phyloP scores from a whole-genome alignment of 2,113 vertebrate genomes.

The Eubucco bourcierii region DNA sequence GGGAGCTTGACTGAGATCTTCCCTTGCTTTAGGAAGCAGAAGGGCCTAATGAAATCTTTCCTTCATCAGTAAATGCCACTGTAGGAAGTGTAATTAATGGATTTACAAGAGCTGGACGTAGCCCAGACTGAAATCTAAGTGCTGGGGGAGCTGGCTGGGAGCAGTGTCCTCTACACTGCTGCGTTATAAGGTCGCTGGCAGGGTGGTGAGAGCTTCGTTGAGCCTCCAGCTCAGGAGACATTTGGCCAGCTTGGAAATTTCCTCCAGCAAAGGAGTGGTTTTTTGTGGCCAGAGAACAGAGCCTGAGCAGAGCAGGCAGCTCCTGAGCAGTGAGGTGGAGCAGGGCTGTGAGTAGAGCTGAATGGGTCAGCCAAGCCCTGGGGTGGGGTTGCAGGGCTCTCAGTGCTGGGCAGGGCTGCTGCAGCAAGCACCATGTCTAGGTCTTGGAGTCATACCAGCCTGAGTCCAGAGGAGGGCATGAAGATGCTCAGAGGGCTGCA shows the following conservation, averaged over 20 bases:
- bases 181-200: conserved; percentile 52
- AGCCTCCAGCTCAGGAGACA: background rate
- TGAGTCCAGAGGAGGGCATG: background rate
- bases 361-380: background rate
- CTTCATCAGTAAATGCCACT: conserved; percentile 59
- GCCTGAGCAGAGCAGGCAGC: background rate
- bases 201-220: background rate
- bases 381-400: background rate
- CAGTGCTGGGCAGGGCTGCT: background rate
- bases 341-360: background rate
- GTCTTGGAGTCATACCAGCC: fast-evolving
- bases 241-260: background rate
- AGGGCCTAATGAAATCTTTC: conserved; percentile 55
- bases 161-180: conserved; percentile 9
- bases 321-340: background rate
- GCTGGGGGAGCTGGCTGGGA: conserved; percentile 13
- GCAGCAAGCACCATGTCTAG: fast-evolving
- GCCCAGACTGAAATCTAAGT: conserved; percentile 63
- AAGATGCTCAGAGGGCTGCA: no score
- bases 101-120: conserved; percentile 62
- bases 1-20: background rate
- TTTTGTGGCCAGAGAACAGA: background rate
- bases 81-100: conserved; percentile 69
- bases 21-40: background rate
- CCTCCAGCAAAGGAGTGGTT: background rate